Evolutionary conservation across 2,888 invertebrate species (phyloP).

Genomic region (Noctua janthe): DNA sequence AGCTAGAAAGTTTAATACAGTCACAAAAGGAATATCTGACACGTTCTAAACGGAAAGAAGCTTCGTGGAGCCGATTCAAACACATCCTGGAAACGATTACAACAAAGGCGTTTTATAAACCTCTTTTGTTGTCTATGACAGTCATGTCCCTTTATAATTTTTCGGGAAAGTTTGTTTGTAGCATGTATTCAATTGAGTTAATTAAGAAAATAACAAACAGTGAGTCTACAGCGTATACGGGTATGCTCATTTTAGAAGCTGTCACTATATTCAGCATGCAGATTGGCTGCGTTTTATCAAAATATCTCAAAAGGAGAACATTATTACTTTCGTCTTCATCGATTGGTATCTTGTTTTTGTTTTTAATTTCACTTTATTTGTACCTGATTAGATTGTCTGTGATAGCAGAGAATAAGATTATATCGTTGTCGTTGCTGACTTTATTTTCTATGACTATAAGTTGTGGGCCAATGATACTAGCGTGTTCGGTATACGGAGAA

Average conservation of each 20-base stretch:
- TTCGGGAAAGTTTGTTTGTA: slow-evolving; percentile 77
- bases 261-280: slow-evolving; percentile 71
- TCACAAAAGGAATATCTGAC: slow-evolving; percentile 69
- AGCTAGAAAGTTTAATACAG: slow-evolving; percentile 71
- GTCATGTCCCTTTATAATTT: slow-evolving; percentile 75
- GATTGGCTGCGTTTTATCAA: slow-evolving; percentile 67
- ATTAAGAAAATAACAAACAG: slow-evolving; percentile 69
- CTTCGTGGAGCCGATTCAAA: slow-evolving; percentile 59
- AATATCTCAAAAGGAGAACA: slow-evolving; percentile 68
- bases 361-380: slow-evolving; percentile 71
- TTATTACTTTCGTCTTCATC: slow-evolving; percentile 66
- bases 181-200: slow-evolving; percentile 69
- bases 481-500: slow-evolving; percentile 71
- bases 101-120: slow-evolving; percentile 74
- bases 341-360: slow-evolving; percentile 69
- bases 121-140: slow-evolving; percentile 72
- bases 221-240: slow-evolving; percentile 71
- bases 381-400: slow-evolving; percentile 68
- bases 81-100: slow-evolving; percentile 62
- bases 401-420: slow-evolving; percentile 65
- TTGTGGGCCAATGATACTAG: slow-evolving; percentile 73
- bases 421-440: slow-evolving; percentile 69
- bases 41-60: slow-evolving; percentile 52
- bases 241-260: slow-evolving; percentile 75
- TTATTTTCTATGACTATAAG: slow-evolving; percentile 72